phyloP scores from a whole-genome alignment of 2,888 invertebrate genomes.

The Xestia rhomboidea region DNA sequence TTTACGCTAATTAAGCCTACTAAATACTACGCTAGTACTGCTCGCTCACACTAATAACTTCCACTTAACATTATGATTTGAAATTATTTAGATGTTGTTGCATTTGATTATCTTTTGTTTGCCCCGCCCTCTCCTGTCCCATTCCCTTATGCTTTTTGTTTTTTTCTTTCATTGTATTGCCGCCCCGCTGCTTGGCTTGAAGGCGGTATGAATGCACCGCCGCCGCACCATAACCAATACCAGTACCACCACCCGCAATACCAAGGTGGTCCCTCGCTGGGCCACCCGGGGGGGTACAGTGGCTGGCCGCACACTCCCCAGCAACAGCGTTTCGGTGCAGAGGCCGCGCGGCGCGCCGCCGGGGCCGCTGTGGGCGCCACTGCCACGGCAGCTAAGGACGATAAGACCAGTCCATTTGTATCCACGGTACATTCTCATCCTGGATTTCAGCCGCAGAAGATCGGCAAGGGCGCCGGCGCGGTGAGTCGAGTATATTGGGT shows the following conservation, averaged over 20 bases:
- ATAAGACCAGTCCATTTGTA: conserved; percentile 96
- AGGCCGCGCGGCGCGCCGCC: conserved; percentile 84
- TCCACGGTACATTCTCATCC: conserved; percentile 97
- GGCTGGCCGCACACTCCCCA: conserved; percentile 76
- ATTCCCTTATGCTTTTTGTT: conserved; percentile 88
- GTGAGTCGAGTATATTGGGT: conserved; percentile 81
- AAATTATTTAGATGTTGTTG: conserved; percentile 69
- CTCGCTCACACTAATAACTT: conserved; percentile 79
- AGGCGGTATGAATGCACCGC: conserved; percentile 91
- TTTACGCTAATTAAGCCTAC: conserved; percentile 80
- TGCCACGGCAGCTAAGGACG: conserved; percentile 87
- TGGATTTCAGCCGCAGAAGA: conserved; percentile 97
- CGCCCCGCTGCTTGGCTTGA: conserved; percentile 90
- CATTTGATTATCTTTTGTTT: conserved; percentile 84
- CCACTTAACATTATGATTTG: conserved; percentile 76
- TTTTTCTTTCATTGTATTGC: conserved; percentile 91
- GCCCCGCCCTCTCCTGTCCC: conserved; percentile 81
- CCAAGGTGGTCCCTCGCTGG: conserved; percentile 84
- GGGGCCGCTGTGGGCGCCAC: conserved; percentile 71
- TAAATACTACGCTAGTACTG: conserved; percentile 80
- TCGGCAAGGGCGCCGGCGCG: conserved; percentile 93
- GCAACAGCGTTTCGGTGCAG: conserved; percentile 90
- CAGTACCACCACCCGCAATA: conserved; percentile 90
- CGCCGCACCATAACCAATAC: conserved; percentile 89
- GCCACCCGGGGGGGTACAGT: conserved; percentile 78